Evolutionary conservation across 2,797 vertebrate species (phyloP).

Genomic region (Pangasius larnaudii): DNA sequence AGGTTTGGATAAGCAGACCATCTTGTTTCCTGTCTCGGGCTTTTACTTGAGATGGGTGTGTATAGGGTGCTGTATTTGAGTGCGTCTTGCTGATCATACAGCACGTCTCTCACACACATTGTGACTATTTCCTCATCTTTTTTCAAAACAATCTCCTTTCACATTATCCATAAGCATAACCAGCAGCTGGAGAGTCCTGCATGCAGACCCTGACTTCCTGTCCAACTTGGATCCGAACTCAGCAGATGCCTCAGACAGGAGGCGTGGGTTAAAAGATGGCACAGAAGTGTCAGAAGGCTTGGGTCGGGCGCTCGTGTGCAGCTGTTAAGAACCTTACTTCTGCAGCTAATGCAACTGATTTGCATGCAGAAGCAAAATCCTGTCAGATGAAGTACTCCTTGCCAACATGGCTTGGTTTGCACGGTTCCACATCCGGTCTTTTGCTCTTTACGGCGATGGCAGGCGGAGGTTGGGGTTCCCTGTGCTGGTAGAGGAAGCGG

Average conservation of each 20-base stretch:
- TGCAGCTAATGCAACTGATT: background rate
- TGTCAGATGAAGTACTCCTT: conserved; percentile 95
- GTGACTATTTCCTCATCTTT: conserved; percentile 11
- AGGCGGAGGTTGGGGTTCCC: conserved; percentile 75
- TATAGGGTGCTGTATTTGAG: conserved; percentile 40
- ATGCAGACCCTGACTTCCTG: conserved; percentile 14
- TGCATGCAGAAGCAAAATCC: conserved; percentile 27
- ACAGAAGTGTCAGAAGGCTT: conserved; percentile 33
- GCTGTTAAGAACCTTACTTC: conserved; percentile 20
- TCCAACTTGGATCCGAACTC: conserved; percentile 24
- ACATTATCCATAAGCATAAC: conserved; percentile 9
- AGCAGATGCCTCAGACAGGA: conserved; percentile 30
- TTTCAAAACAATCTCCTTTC: conserved; percentile 10
- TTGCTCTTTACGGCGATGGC: conserved; percentile 83
- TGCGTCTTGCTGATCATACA: conserved; percentile 46
- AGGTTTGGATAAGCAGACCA: conserved; percentile 28
- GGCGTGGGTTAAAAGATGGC: conserved; percentile 35
- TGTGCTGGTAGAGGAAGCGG: conserved; percentile 90
- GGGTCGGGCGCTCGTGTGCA: conserved; percentile 27
- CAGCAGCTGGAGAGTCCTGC: conserved; percentile 8
- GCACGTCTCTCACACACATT: conserved; percentile 21
- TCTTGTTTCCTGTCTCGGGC: conserved; percentile 29
- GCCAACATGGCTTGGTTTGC: conserved; percentile 87
- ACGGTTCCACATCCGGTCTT: conserved; percentile 87
- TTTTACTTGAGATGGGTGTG: conserved; percentile 27